phyloP scores from a whole-genome alignment of 1,140 invertebrate species.

The Sinonovacula constricta region DNA sequence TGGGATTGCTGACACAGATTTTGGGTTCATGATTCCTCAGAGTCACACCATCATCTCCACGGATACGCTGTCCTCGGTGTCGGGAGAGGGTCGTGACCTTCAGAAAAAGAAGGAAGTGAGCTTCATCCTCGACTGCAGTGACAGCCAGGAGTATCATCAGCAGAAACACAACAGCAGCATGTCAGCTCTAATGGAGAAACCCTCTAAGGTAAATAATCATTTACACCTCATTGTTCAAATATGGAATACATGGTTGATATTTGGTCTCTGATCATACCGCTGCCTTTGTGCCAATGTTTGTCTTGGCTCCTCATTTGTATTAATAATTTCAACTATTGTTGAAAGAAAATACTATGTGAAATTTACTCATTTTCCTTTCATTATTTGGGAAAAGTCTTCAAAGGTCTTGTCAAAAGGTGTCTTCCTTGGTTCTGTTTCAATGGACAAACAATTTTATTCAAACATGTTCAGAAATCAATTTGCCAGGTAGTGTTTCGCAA shows the following conservation, averaged over 20 bases:
- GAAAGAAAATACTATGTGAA: too few relatives aligned
- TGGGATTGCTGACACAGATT: conserved; percentile 21
- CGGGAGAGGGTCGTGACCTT: conserved; percentile 32
- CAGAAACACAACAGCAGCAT: conserved; percentile 13
- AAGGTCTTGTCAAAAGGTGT: too few relatives aligned
- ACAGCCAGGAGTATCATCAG: conserved; percentile 34
- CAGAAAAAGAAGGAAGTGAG: conserved; percentile 52
- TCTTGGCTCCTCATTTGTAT: background rate
- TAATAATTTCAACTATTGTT: too few relatives aligned
- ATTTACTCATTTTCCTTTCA: too few relatives aligned
- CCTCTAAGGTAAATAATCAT: conserved; percentile 37
- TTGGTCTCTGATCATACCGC: background rate
- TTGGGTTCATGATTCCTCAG: conserved; percentile 25
- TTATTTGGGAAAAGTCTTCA: too few relatives aligned
- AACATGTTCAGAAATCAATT: too few relatives aligned
- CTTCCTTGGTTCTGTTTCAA: too few relatives aligned
- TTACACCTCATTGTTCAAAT: background rate
- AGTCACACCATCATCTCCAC: conserved; percentile 35
- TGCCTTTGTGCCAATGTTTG: background rate
- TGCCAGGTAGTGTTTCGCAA: too few relatives aligned
- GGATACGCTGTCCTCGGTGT: conserved; percentile 31
- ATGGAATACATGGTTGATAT: background rate
- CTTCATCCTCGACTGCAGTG: conserved; percentile 27
- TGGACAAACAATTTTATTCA: too few relatives aligned
- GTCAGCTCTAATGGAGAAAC: conserved; percentile 17